Conservation (phyloP, 2,888 invertebrate genomes). For the Electrophaes corylata region DNA sequence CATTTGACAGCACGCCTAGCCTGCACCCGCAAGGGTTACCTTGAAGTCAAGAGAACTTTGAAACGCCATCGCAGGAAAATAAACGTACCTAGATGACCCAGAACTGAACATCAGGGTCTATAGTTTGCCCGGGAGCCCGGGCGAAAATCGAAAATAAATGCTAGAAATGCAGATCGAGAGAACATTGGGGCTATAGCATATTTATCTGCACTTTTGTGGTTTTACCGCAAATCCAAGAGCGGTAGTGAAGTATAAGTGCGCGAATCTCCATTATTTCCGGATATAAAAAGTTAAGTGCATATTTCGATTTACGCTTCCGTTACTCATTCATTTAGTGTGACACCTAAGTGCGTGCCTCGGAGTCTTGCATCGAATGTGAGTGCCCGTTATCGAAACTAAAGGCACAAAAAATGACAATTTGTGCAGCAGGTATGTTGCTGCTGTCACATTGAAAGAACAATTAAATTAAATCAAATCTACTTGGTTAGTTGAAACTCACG, state of each 20-base stretch:
- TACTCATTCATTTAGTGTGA: conserved; percentile 1
- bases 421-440: conserved; percentile 16
- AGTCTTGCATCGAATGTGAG: not conserved
- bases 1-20: conserved; percentile 72
- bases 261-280: conserved; percentile 8
- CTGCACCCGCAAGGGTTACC: conserved; percentile 3
- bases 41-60: not conserved
- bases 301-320: conserved; percentile 8
- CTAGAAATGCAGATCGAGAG: not conserved
- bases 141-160: not conserved
- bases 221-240: conserved; percentile 23
- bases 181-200: not conserved
- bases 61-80: not conserved
- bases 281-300: conserved; percentile 13
- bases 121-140: not conserved
- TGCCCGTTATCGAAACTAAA: conserved; percentile 5
- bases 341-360: not conserved
- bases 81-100: not conserved
- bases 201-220: not conserved
- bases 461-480: conserved; percentile 14
- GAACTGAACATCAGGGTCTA: not conserved
- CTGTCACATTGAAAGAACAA: conserved; percentile 14
- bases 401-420: conserved; percentile 1
- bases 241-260: conserved; percentile 2
- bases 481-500: conserved; percentile 24